Percentiles rank a stretch among this genome's conserved stretches.
phyloP scores from a whole-genome alignment of 1,140 invertebrate genomes.

The Brachionus paranguensis region DNA sequence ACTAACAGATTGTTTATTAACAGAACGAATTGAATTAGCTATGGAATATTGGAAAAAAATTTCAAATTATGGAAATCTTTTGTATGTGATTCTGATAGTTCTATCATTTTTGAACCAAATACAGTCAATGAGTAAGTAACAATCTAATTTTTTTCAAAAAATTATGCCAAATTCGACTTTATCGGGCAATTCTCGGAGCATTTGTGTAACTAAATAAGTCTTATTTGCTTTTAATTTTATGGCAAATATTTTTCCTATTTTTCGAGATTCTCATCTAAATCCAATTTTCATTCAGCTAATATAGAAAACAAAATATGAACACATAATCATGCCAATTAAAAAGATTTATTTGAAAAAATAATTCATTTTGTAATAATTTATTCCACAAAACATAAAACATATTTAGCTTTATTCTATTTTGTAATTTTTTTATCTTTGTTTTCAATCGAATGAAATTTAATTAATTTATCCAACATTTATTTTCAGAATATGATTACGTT shows the following conservation, averaged over 20 bases:
- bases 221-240: background rate
- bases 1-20: background rate
- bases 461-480: background rate
- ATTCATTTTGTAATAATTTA: background rate
- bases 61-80: slow-evolving; percentile 28
- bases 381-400: background rate
- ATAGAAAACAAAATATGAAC: background rate
- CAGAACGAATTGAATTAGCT: background rate
- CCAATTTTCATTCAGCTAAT: background rate
- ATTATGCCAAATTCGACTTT: background rate
- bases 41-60: background rate
- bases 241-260: background rate
- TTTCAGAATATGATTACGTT: slow-evolving; percentile 61
- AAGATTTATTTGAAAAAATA: background rate
- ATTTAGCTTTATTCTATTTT: slow-evolving; percentile 10
- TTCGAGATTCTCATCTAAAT: background rate
- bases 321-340: background rate
- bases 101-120: background rate
- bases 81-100: background rate
- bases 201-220: background rate
- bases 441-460: background rate
- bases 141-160: background rate
- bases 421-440: background rate
- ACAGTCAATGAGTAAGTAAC: slow-evolving; percentile 11
- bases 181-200: background rate